Evolutionary conservation across 1,140 invertebrate genomes (phyloP).

Genomic region (Penaeus vannamei): DNA sequence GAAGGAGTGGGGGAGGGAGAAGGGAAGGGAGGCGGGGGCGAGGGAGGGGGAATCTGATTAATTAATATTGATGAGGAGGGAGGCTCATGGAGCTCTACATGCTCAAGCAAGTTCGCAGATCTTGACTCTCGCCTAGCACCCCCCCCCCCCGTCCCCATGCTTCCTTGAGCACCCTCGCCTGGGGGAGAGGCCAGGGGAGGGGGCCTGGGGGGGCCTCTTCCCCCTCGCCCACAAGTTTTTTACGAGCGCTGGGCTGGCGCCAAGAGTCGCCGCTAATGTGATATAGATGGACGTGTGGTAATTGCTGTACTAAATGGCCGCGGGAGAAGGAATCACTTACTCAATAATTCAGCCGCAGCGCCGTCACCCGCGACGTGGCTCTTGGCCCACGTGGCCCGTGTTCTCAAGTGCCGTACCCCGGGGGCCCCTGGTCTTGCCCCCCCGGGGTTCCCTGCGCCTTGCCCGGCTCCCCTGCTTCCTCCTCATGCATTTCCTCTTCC

Average conservation of each 20-base stretch:
- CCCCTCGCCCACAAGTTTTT: neutral
- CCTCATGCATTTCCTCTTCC: too few relatives aligned
- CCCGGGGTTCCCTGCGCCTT: too few relatives aligned
- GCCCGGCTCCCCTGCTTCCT: too few relatives aligned
- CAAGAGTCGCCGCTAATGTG: slow-evolving; percentile 37
- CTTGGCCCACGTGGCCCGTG: neutral
- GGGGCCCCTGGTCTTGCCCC: neutral
- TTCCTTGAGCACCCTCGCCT: neutral
- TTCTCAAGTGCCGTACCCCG: too few relatives aligned
- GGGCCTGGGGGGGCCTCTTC: neutral
- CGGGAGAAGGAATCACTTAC: slow-evolving; percentile 2
- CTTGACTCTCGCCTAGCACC: neutral
- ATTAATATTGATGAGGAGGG: neutral
- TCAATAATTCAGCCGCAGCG: slow-evolving; percentile 9
- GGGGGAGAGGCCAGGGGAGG: neutral
- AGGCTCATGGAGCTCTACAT: neutral
- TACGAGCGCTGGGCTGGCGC: slow-evolving; percentile 27
- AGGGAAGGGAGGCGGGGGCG: neutral
- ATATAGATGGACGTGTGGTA: slow-evolving; percentile 45
- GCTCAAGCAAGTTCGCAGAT: neutral
- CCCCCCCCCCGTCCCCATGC: slow-evolving; percentile 10
- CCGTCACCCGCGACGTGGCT: neutral
- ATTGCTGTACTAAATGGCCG: slow-evolving; percentile 32
- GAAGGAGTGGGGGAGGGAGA: neutral
- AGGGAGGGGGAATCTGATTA: neutral